Evolutionary conservation across 2,797 vertebrate species (phyloP), one percentile per base, ranked within the genome.

Genomic region (Masticophis lateralis): DNA sequence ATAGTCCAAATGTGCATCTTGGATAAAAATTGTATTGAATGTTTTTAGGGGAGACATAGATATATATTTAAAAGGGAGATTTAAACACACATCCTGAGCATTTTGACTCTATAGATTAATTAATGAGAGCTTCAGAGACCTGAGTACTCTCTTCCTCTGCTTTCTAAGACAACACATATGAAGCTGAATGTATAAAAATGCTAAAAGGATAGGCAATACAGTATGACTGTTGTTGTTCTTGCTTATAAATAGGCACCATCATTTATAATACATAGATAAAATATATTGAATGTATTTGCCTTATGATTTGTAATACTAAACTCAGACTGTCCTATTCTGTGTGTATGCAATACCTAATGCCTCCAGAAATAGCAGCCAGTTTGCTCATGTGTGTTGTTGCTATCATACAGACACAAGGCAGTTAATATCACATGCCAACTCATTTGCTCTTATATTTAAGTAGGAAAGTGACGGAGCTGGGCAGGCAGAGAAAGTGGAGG

Each of bases 261-360:
- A 97, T 97, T 97, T 97, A 95, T 96, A 97, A 97, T 95, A 94
- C 96, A 97, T 91, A 97, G 95, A 97, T 95, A 96, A 96, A 96
- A 96, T 94, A 16, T 18, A n/a, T 66, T n/a, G 16, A n/a, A n/a
- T 66, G 63, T n/a, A 74, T 74, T 74, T 74, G 91, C 94, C 96
- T 96, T 92, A 93, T 69, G 95, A 96, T 95, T 96, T 93, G 93
- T 95, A 96, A 97, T 95, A 95, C 90, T 94, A 97, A 96, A 95
- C 91, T 92, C n/a, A 92, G 56, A 95, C 93, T 92, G 90, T 95
- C 95, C 92, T 27, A 95, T 59, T 96, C 94, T 95, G 90, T 56
- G 93, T 94, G 94, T 94, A 91, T 92, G 56, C 14, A 92, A 92
- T 95, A 88, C 93, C 93, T 94, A 90, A 92, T 74, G 92, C 66